Evolutionary conservation across 2,888 invertebrate species (phyloP).

Genomic region (Lutraria lutraria): DNA sequence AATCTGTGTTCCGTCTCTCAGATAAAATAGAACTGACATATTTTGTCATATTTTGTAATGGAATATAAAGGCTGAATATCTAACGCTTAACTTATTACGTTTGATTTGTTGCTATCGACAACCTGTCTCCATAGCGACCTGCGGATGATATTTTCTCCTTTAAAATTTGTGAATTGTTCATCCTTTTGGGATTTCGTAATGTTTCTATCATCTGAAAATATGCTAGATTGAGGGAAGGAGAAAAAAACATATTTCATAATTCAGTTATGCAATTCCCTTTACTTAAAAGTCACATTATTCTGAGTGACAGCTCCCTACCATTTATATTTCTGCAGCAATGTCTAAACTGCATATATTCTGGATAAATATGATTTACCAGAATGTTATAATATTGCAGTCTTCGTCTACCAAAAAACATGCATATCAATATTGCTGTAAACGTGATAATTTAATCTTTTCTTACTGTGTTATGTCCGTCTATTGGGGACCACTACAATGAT

Average conservation of each 20-base stretch:
- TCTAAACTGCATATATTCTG: too few species aligned
- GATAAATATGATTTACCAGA: not conserved
- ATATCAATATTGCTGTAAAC: not conserved
- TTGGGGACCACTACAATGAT: not conserved
- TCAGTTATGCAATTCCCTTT: too few species aligned
- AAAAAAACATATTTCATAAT: too few species aligned
- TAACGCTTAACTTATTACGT: not conserved
- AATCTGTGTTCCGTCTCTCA: not conserved
- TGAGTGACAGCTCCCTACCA: too few species aligned
- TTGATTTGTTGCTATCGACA: slow-evolving; percentile 5
- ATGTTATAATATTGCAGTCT: not conserved
- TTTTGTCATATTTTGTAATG: slow-evolving; percentile 14
- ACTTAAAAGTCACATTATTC: too few species aligned
- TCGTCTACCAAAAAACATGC: not conserved
- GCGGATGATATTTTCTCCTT: not conserved
- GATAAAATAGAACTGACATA: slow-evolving; percentile 9
- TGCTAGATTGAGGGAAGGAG: too few species aligned
- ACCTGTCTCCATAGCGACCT: not conserved
- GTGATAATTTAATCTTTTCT: not conserved
- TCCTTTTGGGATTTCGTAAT: not conserved
- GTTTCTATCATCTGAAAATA: too few species aligned
- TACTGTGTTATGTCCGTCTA: not conserved
- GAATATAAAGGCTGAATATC: not conserved
- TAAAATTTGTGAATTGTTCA: not conserved
- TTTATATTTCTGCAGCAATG: too few species aligned